Evolutionary conservation across 1,140 invertebrate genomes (phyloP), one percentile per base, ranked within the genome.

Genomic region (Delia radicum): DNA sequence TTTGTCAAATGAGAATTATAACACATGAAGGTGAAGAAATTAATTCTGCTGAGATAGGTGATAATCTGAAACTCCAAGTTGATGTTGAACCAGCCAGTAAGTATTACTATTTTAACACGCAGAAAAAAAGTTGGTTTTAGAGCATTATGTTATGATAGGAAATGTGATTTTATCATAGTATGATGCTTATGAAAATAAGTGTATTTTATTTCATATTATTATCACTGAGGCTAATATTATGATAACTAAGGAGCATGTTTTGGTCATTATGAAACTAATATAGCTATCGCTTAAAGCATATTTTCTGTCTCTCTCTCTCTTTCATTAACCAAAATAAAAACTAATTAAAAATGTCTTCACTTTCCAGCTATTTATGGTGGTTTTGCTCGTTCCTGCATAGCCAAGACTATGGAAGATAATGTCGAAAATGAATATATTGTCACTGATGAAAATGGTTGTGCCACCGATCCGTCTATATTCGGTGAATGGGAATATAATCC

Each of bases 401-500:
- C 96, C 46, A 96, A 96, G 87, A 97, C 96, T 5, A 95, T 94
- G 88, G 94, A 96, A 86, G 92, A 95, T 75, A 94, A 92, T 79
- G 89, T 93, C 33, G 95, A 97, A 84, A 96, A 96, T 79, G 94
- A 96, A 81, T 97, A 97, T 82, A 89, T 94, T 3, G 96, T 98
- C 8, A 98, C 96, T 0, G 96, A 98, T 87, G 95, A 95, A 79
- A 94, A 97, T 80, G 96, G 96, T 29, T 98, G 96, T 81, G 95
- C 96, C 15, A 96, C 94, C 0, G 96, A 97, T 87, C 93, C 95
- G 3, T 92, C 91, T 18, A 96, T 97, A 81, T 97, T 97, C 80
- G 95, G 95, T 18, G 95, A 97, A 84, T 98, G 96, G 96, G 92
- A 95, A 78, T 92, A 95, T 78, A 94, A 95, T 82, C 90, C 92